Base-by-base conservation (phyloP, 2,888 invertebrate genomes). In the Xiphydria camelus region DNA sequence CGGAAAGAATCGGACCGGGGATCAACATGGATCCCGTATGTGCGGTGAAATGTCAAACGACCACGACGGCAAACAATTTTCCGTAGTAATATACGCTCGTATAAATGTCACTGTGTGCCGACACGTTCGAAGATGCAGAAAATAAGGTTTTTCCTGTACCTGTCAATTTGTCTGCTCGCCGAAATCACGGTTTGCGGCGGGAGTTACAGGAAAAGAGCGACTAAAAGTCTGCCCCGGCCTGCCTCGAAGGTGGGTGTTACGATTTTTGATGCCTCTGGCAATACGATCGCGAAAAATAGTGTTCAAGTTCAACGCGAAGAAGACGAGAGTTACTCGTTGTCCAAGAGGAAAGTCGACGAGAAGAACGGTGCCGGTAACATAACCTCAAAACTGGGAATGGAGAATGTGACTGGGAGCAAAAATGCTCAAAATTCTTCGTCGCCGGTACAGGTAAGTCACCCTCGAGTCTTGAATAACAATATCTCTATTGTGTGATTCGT, bases 51-150 rank as follows among this genome's bases (percentile, higher is more conserved):
- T 41, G 45, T 49, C 42, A 49, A 17, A 29, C 19, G 21, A 34
- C 38, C 34, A 6, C 3, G n/a, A n/a, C n/a, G 7, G 12, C 29
- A 29, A 12, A 29, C 15, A 14, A 20, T 17, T 1, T 18, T 34
- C 15, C 9, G 9, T n/a, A n/a, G n/a, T n/a, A n/a, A n/a, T n/a
- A n/a, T n/a, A n/a, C n/a, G n/a, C n/a, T n/a, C n/a, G n/a, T n/a
- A n/a, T n/a, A n/a, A n/a, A n/a, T n/a, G n/a, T n/a, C n/a, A n/a
- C n/a, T n/a, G n/a, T n/a, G n/a, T n/a, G n/a, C n/a, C n/a, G n/a
- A n/a, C n/a, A n/a, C 59, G 49, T 21, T 57, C 51, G 26, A 63
- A 55, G 55, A 65, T 60, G 36, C 55, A 57, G 34, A 61, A 49
- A 35, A 61, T 60, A 36, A 53, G 59, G 23, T 56, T 57, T 47